Evolutionary conservation across 2,113 vertebrate species (phyloP).

Genomic region (Gavialis gangeticus): DNA sequence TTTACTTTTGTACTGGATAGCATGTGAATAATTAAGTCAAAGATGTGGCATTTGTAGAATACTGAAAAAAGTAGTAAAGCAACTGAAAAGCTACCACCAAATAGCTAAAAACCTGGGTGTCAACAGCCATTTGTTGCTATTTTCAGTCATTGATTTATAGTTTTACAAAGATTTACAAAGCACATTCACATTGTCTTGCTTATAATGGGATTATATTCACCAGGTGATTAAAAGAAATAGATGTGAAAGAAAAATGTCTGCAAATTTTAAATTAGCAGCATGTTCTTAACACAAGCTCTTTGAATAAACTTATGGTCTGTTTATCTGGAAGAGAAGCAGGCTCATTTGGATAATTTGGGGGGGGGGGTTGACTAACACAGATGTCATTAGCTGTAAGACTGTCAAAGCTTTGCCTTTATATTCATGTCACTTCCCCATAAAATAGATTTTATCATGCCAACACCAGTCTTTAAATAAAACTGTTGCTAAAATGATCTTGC

Average conservation of each 20-base stretch:
- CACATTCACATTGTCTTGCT: background rate
- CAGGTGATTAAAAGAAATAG: background rate
- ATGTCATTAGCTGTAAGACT: slow-evolving; percentile 7
- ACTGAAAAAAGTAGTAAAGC: background rate
- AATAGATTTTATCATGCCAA: background rate
- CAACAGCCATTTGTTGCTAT: background rate
- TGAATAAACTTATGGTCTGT: background rate
- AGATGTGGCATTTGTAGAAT: background rate
- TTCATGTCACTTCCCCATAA: background rate
- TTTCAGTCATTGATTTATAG: background rate
- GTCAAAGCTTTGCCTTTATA: background rate
- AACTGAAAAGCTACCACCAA: background rate
- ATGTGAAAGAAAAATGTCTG: background rate
- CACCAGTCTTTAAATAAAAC: background rate
- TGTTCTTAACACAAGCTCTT: slow-evolving; percentile 14
- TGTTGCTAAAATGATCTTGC: background rate
- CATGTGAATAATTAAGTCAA: background rate
- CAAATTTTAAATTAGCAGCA: slow-evolving; percentile 38
- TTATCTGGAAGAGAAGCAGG: slow-evolving; percentile 8
- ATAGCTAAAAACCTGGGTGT: background rate
- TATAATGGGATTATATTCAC: background rate
- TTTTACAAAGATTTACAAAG: background rate
- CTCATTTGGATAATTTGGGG: background rate
- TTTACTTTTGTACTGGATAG: background rate
- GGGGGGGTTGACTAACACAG: slow-evolving; percentile 37